These are phyloP conservation scores for Crotalus helleri DNA, from an alignment of 2,113 vertebrate species.

Conservation along the genomic window DNA sequence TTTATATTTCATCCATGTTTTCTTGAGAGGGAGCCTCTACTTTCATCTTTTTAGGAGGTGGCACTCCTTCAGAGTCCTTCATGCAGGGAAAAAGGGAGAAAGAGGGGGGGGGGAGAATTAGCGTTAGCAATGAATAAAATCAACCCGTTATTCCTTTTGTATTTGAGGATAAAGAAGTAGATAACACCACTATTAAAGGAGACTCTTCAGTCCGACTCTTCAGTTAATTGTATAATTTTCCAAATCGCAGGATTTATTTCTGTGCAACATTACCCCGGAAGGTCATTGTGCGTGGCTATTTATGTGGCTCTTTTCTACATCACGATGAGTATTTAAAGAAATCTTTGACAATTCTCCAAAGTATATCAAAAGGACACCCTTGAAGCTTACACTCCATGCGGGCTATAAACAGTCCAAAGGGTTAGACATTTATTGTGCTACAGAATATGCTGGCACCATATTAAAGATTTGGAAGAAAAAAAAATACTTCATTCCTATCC, in stretches of 20 bases:
- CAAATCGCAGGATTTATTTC: not conserved
- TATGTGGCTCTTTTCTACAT: not conserved
- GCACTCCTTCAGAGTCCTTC: slow-evolving; percentile 88
- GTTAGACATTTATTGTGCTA: not conserved
- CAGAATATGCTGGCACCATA: not conserved
- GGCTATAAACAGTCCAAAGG: not conserved
- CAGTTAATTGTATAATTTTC: not conserved
- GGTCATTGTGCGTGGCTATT: not conserved
- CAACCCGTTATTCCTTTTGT: not conserved
- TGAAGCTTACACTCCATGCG: not conserved
- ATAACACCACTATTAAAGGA: not conserved
- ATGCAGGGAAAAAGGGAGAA: slow-evolving; percentile 29
- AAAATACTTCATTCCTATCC: too few relatives aligned
- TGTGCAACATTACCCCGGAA: not conserved
- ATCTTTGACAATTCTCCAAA: not conserved
- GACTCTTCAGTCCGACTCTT: fast-evolving
- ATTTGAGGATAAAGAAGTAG: not conserved
- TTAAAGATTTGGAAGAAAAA: not conserved
- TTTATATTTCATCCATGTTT: slow-evolving; percentile 90
- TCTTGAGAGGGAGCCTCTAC: slow-evolving; percentile 83
- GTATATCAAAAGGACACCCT: not conserved
- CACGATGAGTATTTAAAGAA: not conserved
- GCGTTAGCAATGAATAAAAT: slow-evolving; percentile 29
- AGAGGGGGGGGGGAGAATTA: slow-evolving; percentile 4
- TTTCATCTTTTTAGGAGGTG: slow-evolving; percentile 94